Conservation (phyloP, 2,113 vertebrate species). For the Oxyruncus cristatus region DNA sequence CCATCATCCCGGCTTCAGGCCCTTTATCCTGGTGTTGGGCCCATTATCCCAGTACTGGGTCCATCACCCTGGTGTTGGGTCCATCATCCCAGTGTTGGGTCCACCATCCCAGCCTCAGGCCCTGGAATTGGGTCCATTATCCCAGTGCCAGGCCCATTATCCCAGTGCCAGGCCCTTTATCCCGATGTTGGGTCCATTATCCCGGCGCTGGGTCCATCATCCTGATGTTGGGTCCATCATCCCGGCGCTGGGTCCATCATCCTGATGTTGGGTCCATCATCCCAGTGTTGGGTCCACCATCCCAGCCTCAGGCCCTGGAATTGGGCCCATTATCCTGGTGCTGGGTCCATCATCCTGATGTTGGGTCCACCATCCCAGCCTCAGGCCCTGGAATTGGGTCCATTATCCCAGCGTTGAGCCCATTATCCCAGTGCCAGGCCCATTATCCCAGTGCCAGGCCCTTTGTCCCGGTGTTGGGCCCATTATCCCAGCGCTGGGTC, state of each 20-base stretch:
- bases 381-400: accelerated
- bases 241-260: no score
- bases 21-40: not conserved
- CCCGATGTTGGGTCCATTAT: no score
- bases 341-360: not conserved
- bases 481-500: no score
- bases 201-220: no score
- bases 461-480: not conserved
- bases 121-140: accelerated
- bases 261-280: no score
- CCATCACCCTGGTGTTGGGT: not conserved
- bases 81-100: no score
- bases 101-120: not conserved
- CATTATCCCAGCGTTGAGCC: not conserved
- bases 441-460: not conserved
- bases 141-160: not conserved
- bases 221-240: no score
- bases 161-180: no score
- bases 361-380: accelerated
- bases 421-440: accelerated
- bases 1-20: not conserved
- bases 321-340: no score
- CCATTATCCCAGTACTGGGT: not conserved
- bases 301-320: no score
- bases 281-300: no score